phyloP scores from a whole-genome alignment of 2,797 vertebrate species.

The Strix occidentalis region DNA sequence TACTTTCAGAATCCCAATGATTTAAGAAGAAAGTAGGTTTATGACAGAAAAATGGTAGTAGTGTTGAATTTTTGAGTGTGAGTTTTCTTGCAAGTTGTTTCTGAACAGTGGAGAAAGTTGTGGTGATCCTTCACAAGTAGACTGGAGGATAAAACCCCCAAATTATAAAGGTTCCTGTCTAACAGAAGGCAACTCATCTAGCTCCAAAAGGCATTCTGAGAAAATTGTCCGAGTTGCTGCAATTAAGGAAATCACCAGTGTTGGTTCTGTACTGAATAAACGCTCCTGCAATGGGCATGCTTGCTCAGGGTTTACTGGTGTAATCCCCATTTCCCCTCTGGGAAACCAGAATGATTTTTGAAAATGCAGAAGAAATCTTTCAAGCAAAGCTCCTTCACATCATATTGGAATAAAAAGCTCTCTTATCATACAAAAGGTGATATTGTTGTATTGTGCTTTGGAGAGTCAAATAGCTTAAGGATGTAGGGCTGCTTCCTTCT shows the following conservation, averaged over 20 bases:
- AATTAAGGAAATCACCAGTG: not conserved
- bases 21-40: not conserved
- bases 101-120: not conserved
- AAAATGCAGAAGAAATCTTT: constrained; percentile 39
- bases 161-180: not conserved
- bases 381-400: constrained; percentile 21
- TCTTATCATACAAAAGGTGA: not conserved
- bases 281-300: not conserved
- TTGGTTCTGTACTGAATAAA: not conserved
- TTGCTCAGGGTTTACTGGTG: constrained; percentile 45
- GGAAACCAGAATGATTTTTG: constrained; percentile 24
- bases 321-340: constrained; percentile 33
- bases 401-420: not conserved
- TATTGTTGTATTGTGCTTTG: constrained; percentile 7
- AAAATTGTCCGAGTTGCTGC: not conserved
- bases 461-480: constrained; percentile 45
- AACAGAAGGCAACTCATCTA: not conserved
- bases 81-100: not conserved
- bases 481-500: constrained; percentile 12
- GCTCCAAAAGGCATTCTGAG: not conserved
- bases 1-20: not conserved
- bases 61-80: not conserved
- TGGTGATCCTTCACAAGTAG: not conserved
- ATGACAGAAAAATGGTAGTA: not conserved
- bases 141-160: not conserved